Percentiles rank a stretch among this genome's conserved stretches.
Evolutionary conservation across 1,140 invertebrate genomes (phyloP).

Genomic region (Aethina tumida): DNA sequence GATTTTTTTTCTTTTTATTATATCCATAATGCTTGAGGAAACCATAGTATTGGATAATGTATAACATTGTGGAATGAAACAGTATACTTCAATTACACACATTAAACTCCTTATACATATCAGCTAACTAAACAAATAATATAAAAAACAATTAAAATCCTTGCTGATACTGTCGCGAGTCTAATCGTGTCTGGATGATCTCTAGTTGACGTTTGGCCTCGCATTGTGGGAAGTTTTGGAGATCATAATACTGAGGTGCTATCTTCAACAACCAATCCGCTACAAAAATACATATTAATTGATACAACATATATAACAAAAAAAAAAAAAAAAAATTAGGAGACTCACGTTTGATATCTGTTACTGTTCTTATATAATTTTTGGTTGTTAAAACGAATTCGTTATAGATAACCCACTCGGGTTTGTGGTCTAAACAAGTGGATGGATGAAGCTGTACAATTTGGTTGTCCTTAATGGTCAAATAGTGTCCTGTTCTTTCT

Average conservation of each 20-base stretch:
- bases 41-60: too few relatives aligned
- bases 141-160: constrained; percentile 55
- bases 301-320: constrained; percentile 9
- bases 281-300: constrained; percentile 39
- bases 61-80: too few relatives aligned
- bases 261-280: constrained; percentile 91
- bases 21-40: too few relatives aligned
- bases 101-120: too few relatives aligned
- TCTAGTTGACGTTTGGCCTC: constrained; percentile 92
- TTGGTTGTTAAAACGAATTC: constrained; percentile 99
- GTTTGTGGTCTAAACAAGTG: constrained; percentile 97
- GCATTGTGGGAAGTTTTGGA: constrained; percentile 95
- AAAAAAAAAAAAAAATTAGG: constrained; percentile 3
- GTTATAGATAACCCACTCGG: constrained; percentile 99
- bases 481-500: constrained; percentile 91
- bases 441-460: constrained; percentile 97
- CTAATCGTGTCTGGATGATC: constrained; percentile 69
- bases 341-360: constrained; percentile 92
- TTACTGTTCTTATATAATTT: constrained; percentile 98
- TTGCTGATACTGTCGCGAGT: constrained; percentile 79
- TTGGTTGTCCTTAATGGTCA: constrained; percentile 99
- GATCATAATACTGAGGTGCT: constrained; percentile 96
- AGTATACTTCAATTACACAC: too few relatives aligned
- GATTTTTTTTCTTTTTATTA: too few relatives aligned
- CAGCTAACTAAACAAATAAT: constrained; percentile 6